Evolutionary conservation across 53 echinoderm and acorn worm genomes (phyloP), one percentile per base, ranked within the genome.

Genomic region (Luidia sarsii): DNA sequence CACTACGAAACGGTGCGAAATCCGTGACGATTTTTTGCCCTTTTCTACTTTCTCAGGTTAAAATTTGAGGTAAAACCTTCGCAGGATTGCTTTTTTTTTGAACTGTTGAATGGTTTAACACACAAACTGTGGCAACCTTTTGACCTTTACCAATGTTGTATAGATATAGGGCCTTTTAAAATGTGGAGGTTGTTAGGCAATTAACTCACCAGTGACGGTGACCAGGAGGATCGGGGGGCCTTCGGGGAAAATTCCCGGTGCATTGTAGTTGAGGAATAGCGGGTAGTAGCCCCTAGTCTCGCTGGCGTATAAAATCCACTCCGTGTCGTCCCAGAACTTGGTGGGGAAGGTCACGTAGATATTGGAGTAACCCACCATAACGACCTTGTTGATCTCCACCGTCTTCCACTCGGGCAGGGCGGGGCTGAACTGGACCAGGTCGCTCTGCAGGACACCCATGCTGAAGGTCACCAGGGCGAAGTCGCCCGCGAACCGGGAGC

Each of bases 281-380:
- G 87, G 87, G 29, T 71, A 87, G 34, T 82, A 81, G 2, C 87
- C 87, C 15, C 71, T 62, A 27, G 71, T 67, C 39, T 80, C 70
- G 49, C 55, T 80, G 6, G 80, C 87, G 20, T 70, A 41, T 4
- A 87, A 20, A 33, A 87, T 71, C 71, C 81, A 87, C 65, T 87
- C 82, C 2, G 70, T 65, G 23, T 87, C 81, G 19, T 60, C 71
- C 87, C 87, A 87, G 19, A 87, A 87, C 65, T 82, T 81, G 16
- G 35, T 30, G 9, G 87, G 87, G 32, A 81, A 87, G 38, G 49
- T 68, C 11, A 87, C 34, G 35, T 82, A 87, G 43, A 87, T 87
- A 36, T 87, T 70, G 2, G 87, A 61, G 65, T 71, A 81, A 2
- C 30, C 70, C 50, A 71, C 79, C 71, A 87, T 82, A 9, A 34